Percentiles rank a stretch among this genome's conserved stretches.
These are phyloP conservation scores for Drosophila eugracilis DNA, from an alignment of 1,140 invertebrate genomes.

Conservation along the genomic window DNA sequence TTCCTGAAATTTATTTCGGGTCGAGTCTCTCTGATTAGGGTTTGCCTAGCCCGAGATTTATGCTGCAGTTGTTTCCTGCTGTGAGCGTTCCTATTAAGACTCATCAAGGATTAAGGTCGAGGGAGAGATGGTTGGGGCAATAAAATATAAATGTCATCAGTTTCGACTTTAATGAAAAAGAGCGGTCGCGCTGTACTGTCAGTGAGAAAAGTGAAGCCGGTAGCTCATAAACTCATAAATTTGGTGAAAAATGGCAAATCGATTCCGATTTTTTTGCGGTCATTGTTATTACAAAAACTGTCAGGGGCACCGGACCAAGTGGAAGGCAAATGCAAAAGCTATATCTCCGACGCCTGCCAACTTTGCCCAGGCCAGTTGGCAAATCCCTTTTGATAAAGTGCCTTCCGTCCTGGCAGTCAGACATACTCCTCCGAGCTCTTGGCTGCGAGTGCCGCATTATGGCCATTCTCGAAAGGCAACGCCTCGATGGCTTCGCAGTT, in stretches of 20 bases:
- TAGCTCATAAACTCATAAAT: constrained; percentile 78
- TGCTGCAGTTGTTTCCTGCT: constrained; percentile 61
- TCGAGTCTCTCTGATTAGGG: constrained; percentile 66
- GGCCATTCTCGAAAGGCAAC: constrained; percentile 59
- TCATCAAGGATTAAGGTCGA: constrained; percentile 66
- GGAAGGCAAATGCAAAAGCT: constrained; percentile 42
- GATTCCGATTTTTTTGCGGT: constrained; percentile 68
- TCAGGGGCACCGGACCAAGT: constrained; percentile 40
- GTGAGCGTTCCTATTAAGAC: constrained; percentile 52
- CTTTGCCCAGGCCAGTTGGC: constrained; percentile 26
- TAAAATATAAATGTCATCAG: constrained; percentile 66
- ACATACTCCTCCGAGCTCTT: constrained; percentile 19
- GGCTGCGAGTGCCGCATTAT: constrained; percentile 75
- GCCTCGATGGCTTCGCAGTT: constrained; percentile 58
- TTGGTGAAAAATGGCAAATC: constrained; percentile 79
- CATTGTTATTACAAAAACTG: constrained; percentile 83
- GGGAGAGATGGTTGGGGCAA: constrained; percentile 26
- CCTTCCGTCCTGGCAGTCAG: constrained; percentile 39
- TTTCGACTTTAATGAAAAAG: constrained; percentile 31
- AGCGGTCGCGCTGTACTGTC: constrained; percentile 8
- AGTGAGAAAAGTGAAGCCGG: constrained; percentile 13
- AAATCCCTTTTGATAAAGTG: constrained; percentile 83
- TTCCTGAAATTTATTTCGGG: constrained; percentile 65
- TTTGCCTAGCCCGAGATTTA: constrained; percentile 64
- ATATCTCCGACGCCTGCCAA: background rate